Conservation (phyloP, 2,113 vertebrate species). For the Andinoacara biseriatus region DNA sequence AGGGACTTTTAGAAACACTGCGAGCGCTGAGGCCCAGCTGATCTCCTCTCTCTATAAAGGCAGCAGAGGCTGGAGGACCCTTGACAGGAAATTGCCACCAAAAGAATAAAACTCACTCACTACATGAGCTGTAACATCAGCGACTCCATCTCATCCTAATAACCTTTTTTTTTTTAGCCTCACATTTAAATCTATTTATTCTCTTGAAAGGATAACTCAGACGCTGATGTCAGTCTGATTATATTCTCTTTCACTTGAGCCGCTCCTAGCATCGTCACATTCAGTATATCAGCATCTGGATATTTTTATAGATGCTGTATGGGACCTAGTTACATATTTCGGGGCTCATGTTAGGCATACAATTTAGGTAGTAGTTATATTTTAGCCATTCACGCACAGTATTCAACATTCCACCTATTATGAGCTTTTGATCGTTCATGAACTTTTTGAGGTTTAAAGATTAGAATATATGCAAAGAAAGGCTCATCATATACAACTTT, state of each 20-base stretch:
- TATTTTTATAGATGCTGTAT: neutral
- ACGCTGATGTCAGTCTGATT: neutral
- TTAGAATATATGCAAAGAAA: neutral
- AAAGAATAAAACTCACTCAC: constrained; percentile 79
- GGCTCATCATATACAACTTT: neutral
- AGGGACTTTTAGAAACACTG: constrained; percentile 80
- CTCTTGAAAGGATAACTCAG: neutral
- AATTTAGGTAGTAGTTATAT: neutral
- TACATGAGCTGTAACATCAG: constrained; percentile 59
- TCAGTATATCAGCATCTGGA: neutral
- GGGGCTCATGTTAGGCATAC: neutral
- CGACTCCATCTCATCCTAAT: constrained; percentile 20
- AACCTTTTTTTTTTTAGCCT: neutral
- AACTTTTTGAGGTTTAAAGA: too few species aligned
- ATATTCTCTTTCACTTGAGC: too few species aligned
- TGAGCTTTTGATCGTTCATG: neutral
- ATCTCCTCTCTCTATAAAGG: constrained; percentile 84
- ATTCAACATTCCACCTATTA: neutral
- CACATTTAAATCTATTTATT: constrained; percentile 19
- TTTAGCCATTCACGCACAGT: neutral
- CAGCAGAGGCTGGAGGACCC: constrained; percentile 83
- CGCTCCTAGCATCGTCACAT: neutral
- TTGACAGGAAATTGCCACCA: constrained; percentile 89
- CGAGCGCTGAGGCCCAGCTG: constrained; percentile 82
- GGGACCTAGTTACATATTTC: neutral